Base-by-base conservation (phyloP, 2,113 vertebrate genomes). In the Echinops telfairi region DNA sequence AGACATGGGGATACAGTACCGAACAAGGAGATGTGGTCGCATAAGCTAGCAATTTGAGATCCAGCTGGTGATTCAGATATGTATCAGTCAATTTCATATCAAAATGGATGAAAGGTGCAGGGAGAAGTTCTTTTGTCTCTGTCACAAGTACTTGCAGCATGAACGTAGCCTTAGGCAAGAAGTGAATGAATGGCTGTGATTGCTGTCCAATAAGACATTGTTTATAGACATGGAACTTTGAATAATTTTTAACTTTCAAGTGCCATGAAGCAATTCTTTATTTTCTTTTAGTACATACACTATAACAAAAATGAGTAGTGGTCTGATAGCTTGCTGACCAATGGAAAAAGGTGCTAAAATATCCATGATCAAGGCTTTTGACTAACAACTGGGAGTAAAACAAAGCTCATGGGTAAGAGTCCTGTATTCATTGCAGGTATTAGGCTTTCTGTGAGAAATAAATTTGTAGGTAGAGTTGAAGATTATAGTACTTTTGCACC, bases 161-260 rank as follows among this genome's bases (percentile, higher is more conserved):
- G 58, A 10, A 85, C 58, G 15, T 4, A 70, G 68, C 19, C 19
- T 23, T 29, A 64, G 66, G 10, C 29, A 76, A 3, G 76, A 47
- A 53, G 60, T 31, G 60, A 83, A 64, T 14, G 10, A 86, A 17
- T 31, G 6, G 22, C 6, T 2, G 2, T 76, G 78, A 68, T 33
- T 40, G 0, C 88, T 23, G 89, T 88, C 22, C 58, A 90, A 0
- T 87, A 38, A 80, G 20, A 84, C 36, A 71, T 75, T 38, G 19
- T 31, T 92, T 95, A 60, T 82, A 58, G 66, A 70, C 47, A 71
- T 20, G 64, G 15, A 85, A 91, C 11, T 93, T 81, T 19, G n/a
- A 82, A 76, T n/a, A 81, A 76, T 3, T 16, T 80, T 36, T 4
- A 57, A 76, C 91, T 88, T 81, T 91, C 17, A 88, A 62, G 7